These are phyloP conservation scores for Netelia fuscicornis DNA, from an alignment of 2,888 invertebrate species.

Conservation along the genomic window DNA sequence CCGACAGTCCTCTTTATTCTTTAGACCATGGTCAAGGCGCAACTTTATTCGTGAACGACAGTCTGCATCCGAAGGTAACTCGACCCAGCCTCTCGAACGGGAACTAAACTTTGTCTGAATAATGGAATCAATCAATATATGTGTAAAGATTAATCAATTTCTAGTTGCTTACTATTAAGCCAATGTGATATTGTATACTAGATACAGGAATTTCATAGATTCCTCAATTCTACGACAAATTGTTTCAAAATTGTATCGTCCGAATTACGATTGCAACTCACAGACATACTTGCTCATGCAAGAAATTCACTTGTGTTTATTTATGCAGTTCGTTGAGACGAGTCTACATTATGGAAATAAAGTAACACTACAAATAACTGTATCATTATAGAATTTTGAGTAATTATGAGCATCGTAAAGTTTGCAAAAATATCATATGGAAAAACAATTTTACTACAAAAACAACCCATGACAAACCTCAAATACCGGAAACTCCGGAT, in stretches of 20 bases:
- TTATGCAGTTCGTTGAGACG: background rate
- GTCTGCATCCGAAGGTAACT: slow-evolving; percentile 86
- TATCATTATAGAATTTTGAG: background rate
- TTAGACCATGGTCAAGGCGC: slow-evolving; percentile 88
- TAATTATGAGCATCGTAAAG: background rate
- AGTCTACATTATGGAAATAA: background rate
- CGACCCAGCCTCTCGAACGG: slow-evolving; percentile 92
- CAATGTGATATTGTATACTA: background rate
- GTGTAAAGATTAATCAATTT: background rate
- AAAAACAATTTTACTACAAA: background rate
- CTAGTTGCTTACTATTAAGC: background rate
- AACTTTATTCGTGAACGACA: slow-evolving; percentile 87
- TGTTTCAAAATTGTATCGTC: background rate
- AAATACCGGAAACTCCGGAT: background rate
- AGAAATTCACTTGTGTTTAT: background rate
- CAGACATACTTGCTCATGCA: slow-evolving; percentile 16
- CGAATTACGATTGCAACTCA: background rate
- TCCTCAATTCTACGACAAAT: background rate
- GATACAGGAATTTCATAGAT: background rate
- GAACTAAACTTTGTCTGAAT: slow-evolving; percentile 92
- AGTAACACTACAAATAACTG: background rate
- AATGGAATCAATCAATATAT: slow-evolving; percentile 39
- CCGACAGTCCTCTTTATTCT: slow-evolving; percentile 78
- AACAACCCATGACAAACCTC: background rate
- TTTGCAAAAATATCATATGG: background rate